phyloP scores from a whole-genome alignment of 1,140 invertebrate species.

The Aphaenogaster ashmeadi region DNA sequence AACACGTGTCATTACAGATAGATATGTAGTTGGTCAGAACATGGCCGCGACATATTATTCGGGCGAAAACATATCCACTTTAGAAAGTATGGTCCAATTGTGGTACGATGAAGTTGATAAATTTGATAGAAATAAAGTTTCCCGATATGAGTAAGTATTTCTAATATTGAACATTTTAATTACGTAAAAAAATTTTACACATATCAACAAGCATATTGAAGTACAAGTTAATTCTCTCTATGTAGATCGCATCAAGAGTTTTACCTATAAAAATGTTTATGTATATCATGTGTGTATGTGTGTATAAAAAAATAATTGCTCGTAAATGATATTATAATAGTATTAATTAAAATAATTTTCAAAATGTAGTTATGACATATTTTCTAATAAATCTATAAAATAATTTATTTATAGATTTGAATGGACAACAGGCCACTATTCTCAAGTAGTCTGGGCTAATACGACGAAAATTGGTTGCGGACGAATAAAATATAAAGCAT shows the following conservation, averaged over 20 bases:
- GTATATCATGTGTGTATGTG: background rate
- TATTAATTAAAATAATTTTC: background rate
- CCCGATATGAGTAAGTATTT: slow-evolving; percentile 33
- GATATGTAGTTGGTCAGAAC: slow-evolving; percentile 74
- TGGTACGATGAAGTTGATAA: slow-evolving; percentile 74
- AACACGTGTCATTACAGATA: slow-evolving; percentile 44
- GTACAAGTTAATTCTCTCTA: background rate
- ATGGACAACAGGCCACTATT: slow-evolving; percentile 54
- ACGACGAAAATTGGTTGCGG: slow-evolving; percentile 84
- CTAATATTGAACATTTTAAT: background rate
- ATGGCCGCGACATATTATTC: slow-evolving; percentile 48
- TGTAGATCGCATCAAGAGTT: background rate
- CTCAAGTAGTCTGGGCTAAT: slow-evolving; percentile 78
- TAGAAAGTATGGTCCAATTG: slow-evolving; percentile 42
- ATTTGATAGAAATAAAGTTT: background rate
- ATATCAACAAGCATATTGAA: background rate
- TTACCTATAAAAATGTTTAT: background rate
- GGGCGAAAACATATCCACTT: background rate
- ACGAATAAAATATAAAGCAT: slow-evolving; percentile 60
- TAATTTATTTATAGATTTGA: slow-evolving; percentile 6
- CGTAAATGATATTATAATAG: background rate
- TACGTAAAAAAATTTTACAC: background rate
- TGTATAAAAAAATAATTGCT: background rate
- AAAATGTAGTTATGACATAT: background rate
- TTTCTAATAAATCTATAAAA: background rate